Evolutionary conservation across 2,113 vertebrate species (phyloP), one percentile per base, ranked within the genome.

Genomic region (Macrotus californicus): DNA sequence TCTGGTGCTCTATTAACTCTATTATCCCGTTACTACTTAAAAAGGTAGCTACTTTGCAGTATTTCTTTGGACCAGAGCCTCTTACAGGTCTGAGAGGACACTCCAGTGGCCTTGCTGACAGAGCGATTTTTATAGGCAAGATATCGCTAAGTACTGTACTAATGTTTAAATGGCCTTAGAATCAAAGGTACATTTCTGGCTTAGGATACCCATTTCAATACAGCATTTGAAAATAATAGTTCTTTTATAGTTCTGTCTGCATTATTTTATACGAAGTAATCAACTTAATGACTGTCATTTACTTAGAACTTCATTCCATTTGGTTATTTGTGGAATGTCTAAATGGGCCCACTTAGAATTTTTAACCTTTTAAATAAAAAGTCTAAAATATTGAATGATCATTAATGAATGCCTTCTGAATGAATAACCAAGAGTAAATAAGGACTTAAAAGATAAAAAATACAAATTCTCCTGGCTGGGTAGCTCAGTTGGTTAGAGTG

Each of bases 321-420:
- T 46, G 19, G n/a, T 82, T 92, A 50, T 81, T 93, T 93, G 80
- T 77, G 7, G 12, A 81, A 84, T 79, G 85, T 87, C 70, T 76
- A 85, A 94, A 41, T 72, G 67, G 64, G 70, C 50, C 39, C 12
- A 59, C 34, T 81, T 87, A 70, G 73, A 50, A 64, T 82, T 72
- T 82, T 82, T 69, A 52, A 67, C 16, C 77, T 89, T 76, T 52
- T 81, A 87, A 96, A 50, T 88, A 72, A 93, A 52, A 91, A 86
- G 56, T 82, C 24, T 50, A 87, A 90, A 94, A 73, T 79, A 34
- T 8, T 88, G 22, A 92, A 26, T 61, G 36, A 82, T 84, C 16
- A 85, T 36, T 54, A 36, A 54, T 31, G 29, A 91, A 67, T 79
- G 8, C 36, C 56, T 56, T 91, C 82, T 91, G 31, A 18, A 10